A percentile compares a stretch with the other conserved stretches of the same genome.
Conservation (phyloP, 2,797 vertebrate species). For the Cyclura pinguis region DNA sequence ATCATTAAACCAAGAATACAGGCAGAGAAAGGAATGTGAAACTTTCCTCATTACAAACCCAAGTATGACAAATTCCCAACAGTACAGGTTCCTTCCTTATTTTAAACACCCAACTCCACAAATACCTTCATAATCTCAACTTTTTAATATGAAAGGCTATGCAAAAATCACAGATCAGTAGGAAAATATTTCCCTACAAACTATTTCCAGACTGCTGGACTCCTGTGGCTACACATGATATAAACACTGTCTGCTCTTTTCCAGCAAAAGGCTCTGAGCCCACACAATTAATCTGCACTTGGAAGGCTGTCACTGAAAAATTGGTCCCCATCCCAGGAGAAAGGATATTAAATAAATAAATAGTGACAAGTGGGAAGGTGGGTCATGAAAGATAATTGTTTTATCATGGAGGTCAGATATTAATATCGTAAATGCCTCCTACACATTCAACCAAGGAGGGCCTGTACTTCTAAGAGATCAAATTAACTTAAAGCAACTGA, state of each 20-base stretch:
- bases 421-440: background rate
- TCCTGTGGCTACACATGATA: background rate
- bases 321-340: too few species aligned
- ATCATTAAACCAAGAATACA: background rate
- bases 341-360: too few species aligned
- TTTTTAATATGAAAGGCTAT: slow-evolving; percentile 10
- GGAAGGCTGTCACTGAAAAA: background rate
- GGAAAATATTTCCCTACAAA: background rate
- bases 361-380: too few species aligned
- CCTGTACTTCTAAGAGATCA: background rate
- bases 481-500: background rate
- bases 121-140: background rate
- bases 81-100: background rate
- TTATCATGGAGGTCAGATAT: too few species aligned
- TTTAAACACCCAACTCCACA: background rate
- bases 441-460: background rate
- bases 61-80: background rate
- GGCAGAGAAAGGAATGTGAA: background rate
- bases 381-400: background rate
- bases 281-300: background rate
- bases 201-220: background rate
- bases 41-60: background rate
- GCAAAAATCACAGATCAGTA: background rate
- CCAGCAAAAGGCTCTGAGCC: background rate
- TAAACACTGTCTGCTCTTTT: background rate